Evolutionary conservation across 2,888 invertebrate species (phyloP), one percentile per base, ranked within the genome.

Genomic region (Cyclophora punctaria): DNA sequence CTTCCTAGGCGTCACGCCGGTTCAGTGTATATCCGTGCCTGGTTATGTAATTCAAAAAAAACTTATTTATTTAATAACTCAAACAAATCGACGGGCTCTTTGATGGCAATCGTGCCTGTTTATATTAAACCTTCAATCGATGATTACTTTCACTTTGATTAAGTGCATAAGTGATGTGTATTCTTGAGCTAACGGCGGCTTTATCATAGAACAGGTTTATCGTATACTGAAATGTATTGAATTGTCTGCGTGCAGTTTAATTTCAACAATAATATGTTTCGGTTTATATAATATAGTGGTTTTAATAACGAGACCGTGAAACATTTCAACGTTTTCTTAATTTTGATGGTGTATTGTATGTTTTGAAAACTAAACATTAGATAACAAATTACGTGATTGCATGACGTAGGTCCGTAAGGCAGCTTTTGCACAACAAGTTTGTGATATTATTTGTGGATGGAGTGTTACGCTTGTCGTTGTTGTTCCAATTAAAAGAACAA

Each of bases 11-110:
- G 87, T 81, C 78, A 80, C 80, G 80, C 75, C 79, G 80, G 76
- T 75, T 80, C 80, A 67, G 71, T 73, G 78, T 73, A 72, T 73
- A 69, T 72, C 71, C 68, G 78, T 78, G 81, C 71, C 76, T 75
- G 81, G 80, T 88, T 88, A 88, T 88, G 81, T 88, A 88, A 88
- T 83, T 81, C 47, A 72, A 78, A 78, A 75, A 66, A 82, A 84
- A 85, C 81, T 83, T 86, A 84, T 83, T 82, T 86, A 84, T 82
- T 78, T 82, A 80, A 81, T 76, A 82, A 80, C 78, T 81, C 66
- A 73, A 79, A 80, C 67, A 76, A 72, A 73, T 73, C 62, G 62
- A 62, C 58, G 63, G 60, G 67, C 63, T 62, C 59, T 63, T 62
- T 57, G 47, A 61, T 54, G 54, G 53, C 61, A 63, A 56, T 53